These are phyloP conservation scores for Leucosticte australis DNA, from an alignment of 2,113 vertebrate genomes.

Conservation along the genomic window DNA sequence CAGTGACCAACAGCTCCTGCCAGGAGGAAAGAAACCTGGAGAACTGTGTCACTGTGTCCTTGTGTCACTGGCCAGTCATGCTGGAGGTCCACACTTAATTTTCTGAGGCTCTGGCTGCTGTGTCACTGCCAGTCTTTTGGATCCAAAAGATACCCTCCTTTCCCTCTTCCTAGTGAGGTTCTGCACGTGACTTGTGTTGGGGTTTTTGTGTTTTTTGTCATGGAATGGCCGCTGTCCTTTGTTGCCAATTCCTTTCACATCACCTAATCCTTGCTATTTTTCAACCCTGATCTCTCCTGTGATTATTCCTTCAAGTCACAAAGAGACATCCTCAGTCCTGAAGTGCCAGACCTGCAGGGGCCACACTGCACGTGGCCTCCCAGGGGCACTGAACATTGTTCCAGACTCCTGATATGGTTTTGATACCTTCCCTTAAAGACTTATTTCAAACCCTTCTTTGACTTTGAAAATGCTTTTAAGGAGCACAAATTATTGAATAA, in stretches of 20 bases:
- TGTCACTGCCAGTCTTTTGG: not conserved
- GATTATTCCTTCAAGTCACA: not conserved
- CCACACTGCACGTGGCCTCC: not conserved
- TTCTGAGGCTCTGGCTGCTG: not conserved
- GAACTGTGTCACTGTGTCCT: not conserved
- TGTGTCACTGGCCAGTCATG: not conserved
- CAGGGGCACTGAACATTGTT: not conserved
- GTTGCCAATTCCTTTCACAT: not conserved
- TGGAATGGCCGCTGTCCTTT: not conserved
- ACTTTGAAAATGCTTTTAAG: conserved; percentile 11
- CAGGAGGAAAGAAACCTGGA: not conserved
- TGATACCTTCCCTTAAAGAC: not conserved
- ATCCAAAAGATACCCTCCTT: not conserved
- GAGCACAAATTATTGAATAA: not conserved
- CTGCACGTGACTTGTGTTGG: not conserved
- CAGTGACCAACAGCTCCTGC: not conserved
- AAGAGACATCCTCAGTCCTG: not conserved
- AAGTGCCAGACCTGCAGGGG: not conserved
- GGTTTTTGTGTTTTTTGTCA: not conserved
- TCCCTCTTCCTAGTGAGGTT: not conserved
- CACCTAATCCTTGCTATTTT: not conserved
- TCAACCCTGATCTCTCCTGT: not conserved
- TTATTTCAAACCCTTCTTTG: not conserved
- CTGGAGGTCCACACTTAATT: not conserved
- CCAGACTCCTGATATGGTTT: not conserved